phyloP scores from a whole-genome alignment of 1,140 invertebrate species.

The Papilio machaon region DNA sequence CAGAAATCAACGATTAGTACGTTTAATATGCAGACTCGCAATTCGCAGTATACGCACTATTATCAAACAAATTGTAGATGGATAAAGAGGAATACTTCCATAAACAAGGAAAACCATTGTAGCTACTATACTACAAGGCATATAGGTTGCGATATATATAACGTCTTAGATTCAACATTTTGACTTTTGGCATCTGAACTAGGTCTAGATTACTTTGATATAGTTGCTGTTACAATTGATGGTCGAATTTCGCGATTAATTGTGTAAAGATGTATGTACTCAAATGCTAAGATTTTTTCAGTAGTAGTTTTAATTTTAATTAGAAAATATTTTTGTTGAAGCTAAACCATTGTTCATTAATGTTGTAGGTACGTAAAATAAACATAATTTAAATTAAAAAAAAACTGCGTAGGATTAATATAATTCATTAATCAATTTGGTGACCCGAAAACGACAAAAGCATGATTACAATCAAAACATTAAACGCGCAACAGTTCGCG shows the following conservation, averaged over 20 bases:
- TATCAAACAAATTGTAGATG: no score
- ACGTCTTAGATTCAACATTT: no score
- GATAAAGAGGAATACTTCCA: no score
- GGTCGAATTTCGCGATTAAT: neutral
- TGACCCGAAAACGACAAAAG: conserved; percentile 15
- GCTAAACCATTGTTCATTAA: neutral
- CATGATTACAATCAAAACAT: conserved; percentile 30
- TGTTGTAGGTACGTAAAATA: neutral
- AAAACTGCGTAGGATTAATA: neutral
- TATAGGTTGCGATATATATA: no score
- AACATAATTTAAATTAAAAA: neutral
- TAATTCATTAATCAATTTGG: neutral
- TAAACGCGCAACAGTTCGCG: conserved; percentile 19
- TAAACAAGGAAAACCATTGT: no score
- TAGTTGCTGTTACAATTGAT: neutral
- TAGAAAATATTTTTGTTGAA: no score
- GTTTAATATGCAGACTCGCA: no score
- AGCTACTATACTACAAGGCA: no score
- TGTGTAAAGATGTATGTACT: neutral
- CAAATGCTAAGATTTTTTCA: neutral
- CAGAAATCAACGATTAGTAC: no score
- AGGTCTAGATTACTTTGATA: neutral
- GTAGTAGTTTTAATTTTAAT: no score
- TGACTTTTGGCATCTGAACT: neutral
- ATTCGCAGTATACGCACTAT: no score